Base-by-base conservation (phyloP, 2,797 vertebrate species). In the Enteromius viviparus region DNA sequence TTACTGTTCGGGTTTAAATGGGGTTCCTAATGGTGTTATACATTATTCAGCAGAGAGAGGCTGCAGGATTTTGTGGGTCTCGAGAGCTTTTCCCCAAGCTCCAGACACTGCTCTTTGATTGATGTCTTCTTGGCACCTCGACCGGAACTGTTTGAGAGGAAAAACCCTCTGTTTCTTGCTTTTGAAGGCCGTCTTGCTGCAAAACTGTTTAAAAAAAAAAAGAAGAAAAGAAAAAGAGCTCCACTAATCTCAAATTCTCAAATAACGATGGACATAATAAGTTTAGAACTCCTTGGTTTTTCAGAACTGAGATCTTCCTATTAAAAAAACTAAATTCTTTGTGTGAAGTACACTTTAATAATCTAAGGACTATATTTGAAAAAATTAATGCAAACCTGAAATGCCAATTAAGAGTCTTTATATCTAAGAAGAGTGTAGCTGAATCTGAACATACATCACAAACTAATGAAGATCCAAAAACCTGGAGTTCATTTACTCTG, bases 31-130 rank as follows among this genome's bases (percentile, higher is more conserved):
- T 65, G 53, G 75, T 79, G 80, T 55, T 34, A 76, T 85, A 64
- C 83, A 84, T 89, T 76, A 89, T 89, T 76, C 75, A 76, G 42
- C 55, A 64, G 77, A 60, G 10, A 42, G 47, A 66, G 81, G 66
- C 65, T 62, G 47, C 62, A 62, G 37, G 45, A 62, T 81, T 74
- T 32, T 69, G 79, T 74, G 64, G 85, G 84, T 45, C 76, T 79
- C 42, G 71, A 74, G 70, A 76, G 81, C 55, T 45, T 78, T 71
- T 70, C 77, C 26, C 40, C 40, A 34, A 32, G 42, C 69, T 49
- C 6, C 8, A 82, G 77, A 12, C 76, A 34, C 60, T 76, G 51
- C 72, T 69, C 23, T 45, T 79, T 87, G 84, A 84, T 81, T 53
- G 81, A 84, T 84, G 66, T 29, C 26, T 78, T 76, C 78, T 83